Evolutionary conservation across 2,888 invertebrate species (phyloP), one percentile per base, ranked within the genome.

Genomic region (Volucella inanis): DNA sequence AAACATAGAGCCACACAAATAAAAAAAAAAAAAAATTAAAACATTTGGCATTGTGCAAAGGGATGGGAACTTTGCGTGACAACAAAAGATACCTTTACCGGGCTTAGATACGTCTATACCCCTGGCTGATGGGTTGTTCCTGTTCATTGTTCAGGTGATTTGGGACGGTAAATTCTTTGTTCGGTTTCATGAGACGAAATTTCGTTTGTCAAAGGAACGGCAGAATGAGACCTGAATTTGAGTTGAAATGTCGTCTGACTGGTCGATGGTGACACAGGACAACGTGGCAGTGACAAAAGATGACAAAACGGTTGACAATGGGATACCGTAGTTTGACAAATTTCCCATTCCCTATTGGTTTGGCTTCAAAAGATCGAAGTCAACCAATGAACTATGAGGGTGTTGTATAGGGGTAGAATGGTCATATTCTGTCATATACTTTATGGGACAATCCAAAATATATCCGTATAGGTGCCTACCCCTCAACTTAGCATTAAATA

Each of bases 81-180:
- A 85, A 85, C 85, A 85, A 85, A 85, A 85, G 85, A 85, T 81
- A 85, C 80, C 75, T 75, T 31, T 70, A 12, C 52, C 12, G 77
- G 57, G 54, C 50, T 84, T 31, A 43, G 43, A 18, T 54, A 59
- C 79, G 64, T 43, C 39, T 62, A 74, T 79, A 79, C 68, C 81
- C 72, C 68, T 79, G 72, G n/a, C 45, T 85, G 85, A 85, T 85
- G 85, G 85, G 85, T 81, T 85, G 85, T 85, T 85, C 85, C 85
- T 85, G 85, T 85, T 81, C 47, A 85, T 85, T 85, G 85, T 85
- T 83, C 50, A 31, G 6, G 4, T 47, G 62, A 74, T 62, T 64
- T 59, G 74, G 68, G 72, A 74, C 64, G 18, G 22, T 71, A 11
- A n/a, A 15, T 41, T 41, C 18, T 62, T 55, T 67, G 55, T 74